These are phyloP conservation scores for Betta splendens DNA, from an alignment of 2,797 vertebrate species.

Conservation along the genomic window DNA sequence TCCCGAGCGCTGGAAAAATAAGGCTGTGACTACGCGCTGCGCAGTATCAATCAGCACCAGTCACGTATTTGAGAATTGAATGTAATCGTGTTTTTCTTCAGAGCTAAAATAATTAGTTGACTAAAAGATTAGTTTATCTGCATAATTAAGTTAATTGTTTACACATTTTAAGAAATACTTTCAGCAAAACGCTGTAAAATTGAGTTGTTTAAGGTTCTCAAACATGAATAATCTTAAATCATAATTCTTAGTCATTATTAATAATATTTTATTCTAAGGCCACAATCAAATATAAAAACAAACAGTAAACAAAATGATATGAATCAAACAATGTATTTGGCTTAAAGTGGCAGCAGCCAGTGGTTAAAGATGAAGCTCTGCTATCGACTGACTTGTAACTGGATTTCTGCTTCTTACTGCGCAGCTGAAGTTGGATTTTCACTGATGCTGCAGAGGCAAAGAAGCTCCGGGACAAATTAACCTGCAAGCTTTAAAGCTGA, in stretches of 20 bases:
- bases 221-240: conserved; percentile 2
- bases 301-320: too few relatives aligned
- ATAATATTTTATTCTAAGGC: too few relatives aligned
- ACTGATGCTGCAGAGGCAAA: conserved; percentile 19
- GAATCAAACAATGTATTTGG: not conserved
- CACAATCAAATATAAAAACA: too few relatives aligned
- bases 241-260: too few relatives aligned
- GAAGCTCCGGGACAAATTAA: conserved; percentile 27
- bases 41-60: conserved; percentile 11
- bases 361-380: not conserved
- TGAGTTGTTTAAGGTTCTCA: not conserved
- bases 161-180: not conserved
- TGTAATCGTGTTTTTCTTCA: not conserved
- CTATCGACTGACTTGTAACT: conserved; percentile 2
- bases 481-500: conserved; percentile 10
- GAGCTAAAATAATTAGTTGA: conserved; percentile 1
- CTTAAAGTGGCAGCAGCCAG: too few relatives aligned
- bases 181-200: not conserved
- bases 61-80: conserved; percentile 17
- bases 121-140: not conserved
- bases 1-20: conserved; percentile 9
- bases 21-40: not conserved
- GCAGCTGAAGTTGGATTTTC: conserved; percentile 22
- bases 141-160: not conserved
- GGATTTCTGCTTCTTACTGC: conserved; percentile 18